Evolutionary conservation across 2,797 vertebrate species (phyloP), one percentile per base, ranked within the genome.

Genomic region (Galaxias olidus): DNA sequence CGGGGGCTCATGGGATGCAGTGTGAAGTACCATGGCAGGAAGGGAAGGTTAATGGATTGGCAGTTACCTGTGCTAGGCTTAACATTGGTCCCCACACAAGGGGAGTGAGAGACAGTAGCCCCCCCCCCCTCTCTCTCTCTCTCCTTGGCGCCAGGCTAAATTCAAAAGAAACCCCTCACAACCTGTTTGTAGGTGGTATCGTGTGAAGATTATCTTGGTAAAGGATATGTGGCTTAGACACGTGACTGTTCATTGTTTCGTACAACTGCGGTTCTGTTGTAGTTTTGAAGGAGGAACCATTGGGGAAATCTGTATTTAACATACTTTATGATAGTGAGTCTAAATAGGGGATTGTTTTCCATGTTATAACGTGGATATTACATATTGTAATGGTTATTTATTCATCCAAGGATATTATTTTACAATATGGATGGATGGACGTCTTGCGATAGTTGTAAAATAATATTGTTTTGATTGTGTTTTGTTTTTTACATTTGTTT

Each of bases 11-110:
- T 30, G 82, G 74, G 90, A 91, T 92, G 90, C 70, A 88, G 88
- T 87, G 91, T 84, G 88, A 87, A 87, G 94, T 30, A 30, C 92
- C 89, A 90, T 90, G 72, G 84, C 88, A 91, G 91, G 94, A 95
- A 94, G 91, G 93, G 94, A 91, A 97, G 96, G 97, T 97, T 99
- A 98, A 99, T 99, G 95, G 96, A 95, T 93, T 98, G 96, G 94
- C 93, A 96, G 95, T 94, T 98, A 96, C 94, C 94, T 95, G 95
- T 84, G 91, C 91, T 90, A 80, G 86, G 92, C 91, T 89, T 94
- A 92, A 92, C 90, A 90, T 85, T 88, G 83, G 77, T 19, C 75
- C 88, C 90, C 80, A 93, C 94, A 93, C 93, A 86, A 84, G 93
- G 91, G 93, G 90, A 92, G 86, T 88, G 77, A 44, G 42, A 18